Base-by-base conservation (phyloP, 2,797 vertebrate genomes). In the Potorous gilbertii region DNA sequence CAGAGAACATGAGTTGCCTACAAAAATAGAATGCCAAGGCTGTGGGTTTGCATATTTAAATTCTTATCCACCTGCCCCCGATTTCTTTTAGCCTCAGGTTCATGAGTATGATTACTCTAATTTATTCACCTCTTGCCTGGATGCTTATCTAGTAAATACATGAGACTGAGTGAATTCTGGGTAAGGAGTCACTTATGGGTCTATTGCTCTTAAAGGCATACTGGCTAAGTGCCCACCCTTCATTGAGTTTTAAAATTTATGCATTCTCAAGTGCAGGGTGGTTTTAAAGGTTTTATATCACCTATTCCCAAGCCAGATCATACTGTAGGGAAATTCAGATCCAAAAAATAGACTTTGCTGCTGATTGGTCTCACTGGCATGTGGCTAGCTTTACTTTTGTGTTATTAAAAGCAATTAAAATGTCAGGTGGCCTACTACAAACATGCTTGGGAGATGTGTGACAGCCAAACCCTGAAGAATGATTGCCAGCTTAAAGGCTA, bases 371-470 rank as follows among this genome's bases (percentile, higher is more conserved):
- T 97, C 96, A 92, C 96, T 91, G 96, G 97, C 74, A 46, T 97
- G 89, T 0, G 90, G 95, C 97, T 92, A 90, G 94, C 74, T 98
- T 98, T 97, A 96, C 98, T 98, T 98, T 98, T 95, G 92, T 97
- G 95, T 56, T 95, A 96, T 74, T 97, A 96, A 96, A 98, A 96
- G 96, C 93, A 95, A 96, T 97, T 93, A 96, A 98, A 93, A 96
- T 94, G 91, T 96, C 93, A 98, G 97, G 95, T 0, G 96, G 97
- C 93, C 95, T 0, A 62, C 96, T 97, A 96, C 96, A 98, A 97
- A 97, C 95, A 97, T 95, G 89, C 96, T 91, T 97, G 97, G 97
- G 92, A 98, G 95, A 97, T 97, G 89, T 97, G 94, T 96, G 96
- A 97, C 95, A 98, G 55, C 95, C 96, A 97, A 96, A 92, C 94